Conservation (phyloP, 2,888 invertebrate species). For the Diogma glabrata region DNA sequence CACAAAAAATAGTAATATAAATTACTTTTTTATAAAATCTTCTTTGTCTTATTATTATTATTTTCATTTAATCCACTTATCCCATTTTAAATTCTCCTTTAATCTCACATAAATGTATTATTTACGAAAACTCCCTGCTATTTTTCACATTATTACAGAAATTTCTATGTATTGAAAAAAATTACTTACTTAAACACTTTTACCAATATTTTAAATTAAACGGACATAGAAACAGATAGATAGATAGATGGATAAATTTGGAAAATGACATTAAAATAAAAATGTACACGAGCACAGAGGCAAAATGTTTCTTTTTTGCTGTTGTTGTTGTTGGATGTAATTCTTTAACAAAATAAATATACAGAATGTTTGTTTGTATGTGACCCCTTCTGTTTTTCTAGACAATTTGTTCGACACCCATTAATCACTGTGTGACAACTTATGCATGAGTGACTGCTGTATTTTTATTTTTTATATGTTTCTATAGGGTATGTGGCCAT, state of each 20-base stretch:
- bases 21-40: background rate
- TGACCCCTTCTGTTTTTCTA: slow-evolving; percentile 19
- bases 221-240: slow-evolving; percentile 5
- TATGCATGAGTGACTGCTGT: slow-evolving; percentile 21
- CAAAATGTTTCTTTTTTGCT: background rate
- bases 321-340: background rate
- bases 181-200: background rate
- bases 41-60: too few species aligned
- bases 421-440: slow-evolving; percentile 38
- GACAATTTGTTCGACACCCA: slow-evolving; percentile 36
- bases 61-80: slow-evolving; percentile 10
- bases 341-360: too few species aligned
- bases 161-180: background rate
- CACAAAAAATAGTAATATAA: slow-evolving; percentile 2
- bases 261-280: background rate
- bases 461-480: too few species aligned
- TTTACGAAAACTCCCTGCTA: slow-evolving; percentile 7
- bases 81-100: slow-evolving; percentile 6
- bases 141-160: background rate
- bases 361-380: too few species aligned
- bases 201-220: slow-evolving; percentile 7
- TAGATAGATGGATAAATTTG: slow-evolving; percentile 1
- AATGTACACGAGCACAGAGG: background rate
- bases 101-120: slow-evolving; percentile 10
- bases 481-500: too few species aligned